Base-by-base conservation (phyloP, 2,797 vertebrate genomes). In the Epinephelus malabaricus region DNA sequence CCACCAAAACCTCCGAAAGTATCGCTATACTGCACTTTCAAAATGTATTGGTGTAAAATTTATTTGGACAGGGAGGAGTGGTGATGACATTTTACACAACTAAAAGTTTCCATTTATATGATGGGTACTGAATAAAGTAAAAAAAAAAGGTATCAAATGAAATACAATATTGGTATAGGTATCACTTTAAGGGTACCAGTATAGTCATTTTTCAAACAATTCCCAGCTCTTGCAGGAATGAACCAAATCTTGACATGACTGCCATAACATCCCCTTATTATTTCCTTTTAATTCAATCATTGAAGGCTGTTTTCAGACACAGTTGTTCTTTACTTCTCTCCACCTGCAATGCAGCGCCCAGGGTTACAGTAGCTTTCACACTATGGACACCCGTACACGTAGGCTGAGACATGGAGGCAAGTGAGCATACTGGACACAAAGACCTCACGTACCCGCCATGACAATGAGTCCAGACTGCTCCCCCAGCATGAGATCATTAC, bases 381-480 rank as follows among this genome's bases (percentile, higher is more conserved):
- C 40, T 62, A 18, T 66, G 68, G 51, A 68, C 61, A 58, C 18
- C 27, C 30, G 13, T 47, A 74, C 21, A 72, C 19, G 68, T 27
- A 69, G 19, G 19, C 53, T 61, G 19, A 47, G 23, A 70, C 67
- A 72, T 49, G 53, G 65, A 83, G n/a, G 30, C 27, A 76, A 82
- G 73, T 55, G 27, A 81, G 70, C 45, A 72, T 19, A 78, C 63
- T 71, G 81, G 73, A 88, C 79, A 78, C 83, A 87, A 71, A 85
- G 68, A 70, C 67, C 63, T 86, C 56, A 66, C 78, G 65, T 62
- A 54, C 84, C 80, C 73, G 75, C 82, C 74, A 79, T 73, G 87
- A 86, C 82, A 88, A 78, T 74, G 86, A 85, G 84, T 73, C 87
- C 91, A 89, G 88, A 91, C 88, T 92, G 90, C 79, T 23, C 81